Percentiles rank a stretch among this genome's conserved stretches.
These are phyloP conservation scores for Micoletzkya japonica DNA, from an alignment of 2,888 invertebrate genomes.

Conservation along the genomic window DNA sequence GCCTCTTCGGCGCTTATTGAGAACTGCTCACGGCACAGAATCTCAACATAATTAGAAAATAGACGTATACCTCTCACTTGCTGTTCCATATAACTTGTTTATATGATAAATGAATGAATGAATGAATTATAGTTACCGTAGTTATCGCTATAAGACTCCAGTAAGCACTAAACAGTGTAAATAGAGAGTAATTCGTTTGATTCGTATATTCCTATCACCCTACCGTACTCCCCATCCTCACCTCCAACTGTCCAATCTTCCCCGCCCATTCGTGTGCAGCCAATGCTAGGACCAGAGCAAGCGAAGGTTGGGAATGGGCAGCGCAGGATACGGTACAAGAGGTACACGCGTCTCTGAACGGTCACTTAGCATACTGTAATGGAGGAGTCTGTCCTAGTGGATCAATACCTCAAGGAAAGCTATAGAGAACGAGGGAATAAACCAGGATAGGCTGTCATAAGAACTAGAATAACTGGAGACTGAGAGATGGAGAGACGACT, in stretches of 20 bases:
- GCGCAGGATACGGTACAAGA: not conserved
- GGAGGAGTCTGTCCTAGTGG: not conserved
- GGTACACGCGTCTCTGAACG: slow-evolving; percentile 11
- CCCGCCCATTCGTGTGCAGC: slow-evolving; percentile 15
- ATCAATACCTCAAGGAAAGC: not conserved
- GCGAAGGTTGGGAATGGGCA: slow-evolving; percentile 7
- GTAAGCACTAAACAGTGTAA: not conserved
- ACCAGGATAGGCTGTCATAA: not conserved
- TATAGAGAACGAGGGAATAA: not conserved
- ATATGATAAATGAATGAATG: too few relatives aligned
- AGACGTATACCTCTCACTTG: not conserved
- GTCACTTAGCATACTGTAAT: not conserved
- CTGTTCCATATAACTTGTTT: too few relatives aligned
- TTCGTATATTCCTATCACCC: too few relatives aligned
- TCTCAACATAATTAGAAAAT: not conserved
- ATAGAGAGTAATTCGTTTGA: too few relatives aligned
- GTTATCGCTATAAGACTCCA: not conserved
- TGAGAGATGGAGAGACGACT: not conserved
- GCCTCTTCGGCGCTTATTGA: slow-evolving; percentile 14
- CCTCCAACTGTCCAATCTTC: slow-evolving; percentile 22
- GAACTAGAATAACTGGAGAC: too few relatives aligned
- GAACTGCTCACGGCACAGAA: slow-evolving; percentile 26
- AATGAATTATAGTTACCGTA: not conserved
- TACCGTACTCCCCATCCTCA: not conserved
- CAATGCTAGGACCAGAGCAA: slow-evolving; percentile 26